Base-by-base conservation (phyloP, 2,888 invertebrate genomes). In the Mesoligia furuncula region DNA sequence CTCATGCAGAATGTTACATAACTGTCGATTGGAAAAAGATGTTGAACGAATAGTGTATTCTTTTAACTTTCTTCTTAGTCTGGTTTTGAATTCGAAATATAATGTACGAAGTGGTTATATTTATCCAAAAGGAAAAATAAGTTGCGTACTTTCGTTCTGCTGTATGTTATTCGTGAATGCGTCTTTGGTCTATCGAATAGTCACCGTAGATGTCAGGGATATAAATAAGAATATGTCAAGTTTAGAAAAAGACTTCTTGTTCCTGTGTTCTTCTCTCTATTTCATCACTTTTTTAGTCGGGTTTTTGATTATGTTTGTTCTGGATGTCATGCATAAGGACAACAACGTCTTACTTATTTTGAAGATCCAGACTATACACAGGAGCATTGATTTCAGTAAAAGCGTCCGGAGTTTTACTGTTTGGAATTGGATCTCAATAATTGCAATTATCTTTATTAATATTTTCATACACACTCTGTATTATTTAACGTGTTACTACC, bases 351-450 rank as follows among this genome's bases (percentile, higher is more conserved):
- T 68, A 20, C 59, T 82, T 36, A 72, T 83, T 61, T 31, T 82
- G 3, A 79, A 36, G 0, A 74, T 82, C n/a, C 84, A 82, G 45
- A 31, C 11, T 2, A 69, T 74, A 36, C 48, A 74, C 9, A 59
- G 24, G 4, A 61, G 31, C 9, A 48, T 75, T 3, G 42, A 74
- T 20, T 51, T 84, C 7, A 61, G 68, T 66, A 48, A 73, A n/a
- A 62, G 24, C 54, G 24, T 39, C 24, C 39, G 0, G 1, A 64
- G 24, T 62, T 39, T 71, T 36, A 36, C 67, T 13, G 0, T 68
- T 8, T 79, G 71, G 81, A 83, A 83, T 65, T 79, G 79, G 84
- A 48, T 82, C 9, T 73, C 71, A 20, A 20, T 73, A 48, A 1
- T 51, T 9, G 48, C 20, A 20, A 0, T 74, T 59, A 11, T 74